Evolutionary conservation across 2,888 invertebrate genomes (phyloP), one percentile per base, ranked within the genome.

Genomic region (Dusona sp.): DNA sequence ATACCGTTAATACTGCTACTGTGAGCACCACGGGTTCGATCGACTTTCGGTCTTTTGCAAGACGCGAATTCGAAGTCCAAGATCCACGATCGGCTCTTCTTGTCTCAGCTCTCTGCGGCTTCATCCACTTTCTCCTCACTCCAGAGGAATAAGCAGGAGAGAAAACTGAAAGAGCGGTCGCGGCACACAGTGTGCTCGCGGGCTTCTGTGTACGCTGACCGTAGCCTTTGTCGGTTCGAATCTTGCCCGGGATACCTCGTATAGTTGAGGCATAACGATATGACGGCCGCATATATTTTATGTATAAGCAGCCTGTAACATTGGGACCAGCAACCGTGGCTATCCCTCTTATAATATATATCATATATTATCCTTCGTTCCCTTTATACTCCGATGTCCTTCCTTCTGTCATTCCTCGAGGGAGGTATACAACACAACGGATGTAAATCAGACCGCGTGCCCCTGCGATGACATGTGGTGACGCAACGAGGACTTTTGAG

Each of bases 281-380:
- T 93, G 93, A 93, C 90, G 91, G 89, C 88, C 90, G 91, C 89
- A 91, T 89, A 90, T 93, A 92, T 93, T 92, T 92, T 91, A 92
- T 92, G 91, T 92, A 91, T 91, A 92, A 92, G 86, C 85, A 79
- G 72, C 79, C 84, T 75, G 75, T 75, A 88, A 85, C 83, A 36
- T 51, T 61, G 81, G 89, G 73, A 67, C 84, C 79, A 54, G 51
- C 72, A 73, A 48, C 48, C 67, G 25, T 67, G 64, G 65, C 57
- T 45, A 68, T 77, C 61, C 82, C 77, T 79, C 83, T 54, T 61
- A 13, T 64, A 74, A 68, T 57, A 61, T 65, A 74, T 51, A 75
- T 75, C 79, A 81, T 83, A 79, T 67, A 75, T 74, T 73, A 79
- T 82, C 38, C 72, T 72, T 64, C 65, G 64, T 42, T 45, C 33